phyloP scores from a whole-genome alignment of 30 jellyfish, hydroid and myxozoan species.

The Hydractinia symbiolongicarpus region DNA sequence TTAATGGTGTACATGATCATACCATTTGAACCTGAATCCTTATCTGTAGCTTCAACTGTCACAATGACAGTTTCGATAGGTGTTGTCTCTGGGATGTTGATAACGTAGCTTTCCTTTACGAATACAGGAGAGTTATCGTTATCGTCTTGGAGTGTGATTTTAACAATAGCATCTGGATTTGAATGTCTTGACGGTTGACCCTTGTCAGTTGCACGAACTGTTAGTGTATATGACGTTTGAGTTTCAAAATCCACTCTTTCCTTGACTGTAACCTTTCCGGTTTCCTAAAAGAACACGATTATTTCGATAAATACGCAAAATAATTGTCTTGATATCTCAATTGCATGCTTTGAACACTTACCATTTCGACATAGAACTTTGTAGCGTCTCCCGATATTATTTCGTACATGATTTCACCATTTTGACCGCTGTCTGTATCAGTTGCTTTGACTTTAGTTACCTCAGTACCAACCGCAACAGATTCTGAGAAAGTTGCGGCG shows the following conservation, averaged over 20 bases:
- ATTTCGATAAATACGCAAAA: no score
- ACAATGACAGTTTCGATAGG: conserved; percentile 32
- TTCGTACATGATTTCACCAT: conserved; percentile 41
- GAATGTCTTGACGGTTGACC: conserved; percentile 54
- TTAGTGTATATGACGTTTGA: conserved; percentile 45
- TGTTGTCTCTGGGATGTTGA: conserved; percentile 40
- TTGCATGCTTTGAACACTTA: conserved; percentile 7
- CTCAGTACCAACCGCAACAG: conserved; percentile 14
- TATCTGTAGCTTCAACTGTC: conserved; percentile 41
- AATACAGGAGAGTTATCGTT: conserved; percentile 71
- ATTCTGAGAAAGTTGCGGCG: conserved; percentile 38
- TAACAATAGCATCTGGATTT: conserved; percentile 40
- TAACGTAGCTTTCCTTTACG: conserved; percentile 21
- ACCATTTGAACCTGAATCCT: conserved; percentile 46
- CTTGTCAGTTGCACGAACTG: conserved; percentile 57
- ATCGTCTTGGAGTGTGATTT: conserved; percentile 47
- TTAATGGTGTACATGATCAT: conserved; percentile 33
- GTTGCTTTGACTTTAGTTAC: conserved; percentile 63
- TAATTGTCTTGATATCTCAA: background rate
- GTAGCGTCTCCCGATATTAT: conserved; percentile 27
- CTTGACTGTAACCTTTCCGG: conserved; percentile 47
- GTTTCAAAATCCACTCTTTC: conserved; percentile 69
- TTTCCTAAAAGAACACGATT: background rate
- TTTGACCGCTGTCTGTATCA: conserved; percentile 54
- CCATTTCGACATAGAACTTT: conserved; percentile 35